phyloP scores from a whole-genome alignment of 2,797 vertebrate genomes.

The Cryptoblepharus egeriae region DNA sequence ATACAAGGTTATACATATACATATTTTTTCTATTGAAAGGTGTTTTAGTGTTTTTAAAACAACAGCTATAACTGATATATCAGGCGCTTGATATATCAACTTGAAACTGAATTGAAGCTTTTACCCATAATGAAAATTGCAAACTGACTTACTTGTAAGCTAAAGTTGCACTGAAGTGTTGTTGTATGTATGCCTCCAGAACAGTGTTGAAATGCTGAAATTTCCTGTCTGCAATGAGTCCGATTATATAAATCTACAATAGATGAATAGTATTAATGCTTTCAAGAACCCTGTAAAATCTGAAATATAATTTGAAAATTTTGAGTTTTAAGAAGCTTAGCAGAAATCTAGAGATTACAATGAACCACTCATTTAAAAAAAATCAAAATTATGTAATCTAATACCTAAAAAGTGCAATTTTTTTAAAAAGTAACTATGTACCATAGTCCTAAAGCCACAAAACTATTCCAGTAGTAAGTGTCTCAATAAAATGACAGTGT shows the following conservation, averaged over 20 bases:
- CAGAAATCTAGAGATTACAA: background rate
- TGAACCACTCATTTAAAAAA: background rate
- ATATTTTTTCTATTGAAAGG: background rate
- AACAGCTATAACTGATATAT: too few relatives aligned
- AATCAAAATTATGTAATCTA: background rate
- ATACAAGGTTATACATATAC: too few relatives aligned
- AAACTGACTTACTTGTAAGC: conserved; percentile 92
- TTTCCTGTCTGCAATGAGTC: conserved; percentile 96
- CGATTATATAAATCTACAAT: conserved; percentile 94
- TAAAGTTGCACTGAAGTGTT: conserved; percentile 97
- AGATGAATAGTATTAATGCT: conserved; percentile 45
- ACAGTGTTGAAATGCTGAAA: conserved; percentile 99
- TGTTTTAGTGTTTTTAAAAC: background rate
- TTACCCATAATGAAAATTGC: background rate
- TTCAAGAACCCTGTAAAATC: background rate
- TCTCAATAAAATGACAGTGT: background rate
- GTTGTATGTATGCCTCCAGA: conserved; percentile 97
- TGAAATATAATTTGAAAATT: background rate
- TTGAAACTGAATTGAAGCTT: too few relatives aligned
- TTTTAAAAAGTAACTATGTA: background rate
- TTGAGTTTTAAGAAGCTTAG: background rate
- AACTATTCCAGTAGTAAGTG: background rate
- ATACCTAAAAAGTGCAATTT: background rate
- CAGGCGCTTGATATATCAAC: too few relatives aligned
- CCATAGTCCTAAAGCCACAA: background rate